Conservation (phyloP, 2,888 invertebrate species). For the Monoplex corrugatus region DNA sequence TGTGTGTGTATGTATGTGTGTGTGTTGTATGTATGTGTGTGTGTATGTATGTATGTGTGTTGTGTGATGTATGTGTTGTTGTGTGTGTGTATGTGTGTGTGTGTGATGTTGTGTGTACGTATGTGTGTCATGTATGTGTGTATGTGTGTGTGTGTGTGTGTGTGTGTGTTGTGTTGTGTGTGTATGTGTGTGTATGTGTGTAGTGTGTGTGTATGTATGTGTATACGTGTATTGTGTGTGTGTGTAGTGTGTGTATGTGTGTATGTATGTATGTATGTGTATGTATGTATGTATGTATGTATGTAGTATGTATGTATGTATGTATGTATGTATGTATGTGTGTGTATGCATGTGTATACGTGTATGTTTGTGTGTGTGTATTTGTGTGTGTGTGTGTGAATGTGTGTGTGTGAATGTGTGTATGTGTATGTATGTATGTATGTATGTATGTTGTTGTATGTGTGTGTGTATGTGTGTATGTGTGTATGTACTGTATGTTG, state of each 20-base stretch:
- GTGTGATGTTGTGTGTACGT: background rate
- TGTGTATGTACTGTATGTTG: too few relatives aligned
- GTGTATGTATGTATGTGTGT: too few relatives aligned
- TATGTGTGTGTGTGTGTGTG: background rate
- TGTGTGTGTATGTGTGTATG: background rate
- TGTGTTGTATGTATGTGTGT: too few relatives aligned
- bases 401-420: slow-evolving; percentile 13
- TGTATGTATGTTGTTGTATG: too few relatives aligned
- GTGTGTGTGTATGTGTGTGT: background rate
- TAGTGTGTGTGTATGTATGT: background rate
- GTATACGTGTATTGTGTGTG: background rate
- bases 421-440: background rate
- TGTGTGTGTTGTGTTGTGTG: background rate
- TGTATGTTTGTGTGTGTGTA: background rate
- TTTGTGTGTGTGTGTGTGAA: background rate
- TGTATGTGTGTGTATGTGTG: background rate
- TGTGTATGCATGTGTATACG: background rate
- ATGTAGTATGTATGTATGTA: background rate
- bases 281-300: too few relatives aligned
- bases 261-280: too few relatives aligned
- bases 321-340: background rate
- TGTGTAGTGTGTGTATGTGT: background rate
- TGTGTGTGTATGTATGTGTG: too few relatives aligned
- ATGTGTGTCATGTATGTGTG: background rate
- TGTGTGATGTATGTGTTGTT: background rate